These are phyloP conservation scores for Tor tambroides DNA, from an alignment of 2,113 vertebrate species.

Conservation along the genomic window DNA sequence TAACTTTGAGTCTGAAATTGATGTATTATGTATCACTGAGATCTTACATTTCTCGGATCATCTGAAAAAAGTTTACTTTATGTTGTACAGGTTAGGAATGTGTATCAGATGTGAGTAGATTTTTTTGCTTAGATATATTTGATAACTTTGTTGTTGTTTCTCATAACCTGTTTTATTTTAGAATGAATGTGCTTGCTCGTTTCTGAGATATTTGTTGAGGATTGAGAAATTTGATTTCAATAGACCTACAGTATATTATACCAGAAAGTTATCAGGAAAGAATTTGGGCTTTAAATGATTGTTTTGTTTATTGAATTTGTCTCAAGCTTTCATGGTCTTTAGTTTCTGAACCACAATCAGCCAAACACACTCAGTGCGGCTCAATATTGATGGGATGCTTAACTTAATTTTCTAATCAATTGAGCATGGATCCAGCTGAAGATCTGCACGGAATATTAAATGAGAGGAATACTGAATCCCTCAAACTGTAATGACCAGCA, in stretches of 20 bases:
- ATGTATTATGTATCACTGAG: neutral
- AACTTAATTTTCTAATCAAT: conserved; percentile 25
- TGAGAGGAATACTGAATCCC: neutral
- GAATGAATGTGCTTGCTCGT: neutral
- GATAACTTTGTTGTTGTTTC: neutral
- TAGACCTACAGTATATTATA: neutral
- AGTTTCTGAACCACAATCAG: neutral
- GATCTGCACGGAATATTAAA: conserved; percentile 1
- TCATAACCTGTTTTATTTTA: neutral
- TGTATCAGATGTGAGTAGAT: neutral
- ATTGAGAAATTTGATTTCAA: neutral
- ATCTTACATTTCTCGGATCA: neutral
- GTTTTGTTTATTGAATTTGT: neutral
- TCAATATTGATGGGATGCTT: conserved; percentile 19
- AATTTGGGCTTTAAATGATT: neutral
- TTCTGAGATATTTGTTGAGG: neutral
- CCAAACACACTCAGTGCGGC: neutral
- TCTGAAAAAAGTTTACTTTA: neutral
- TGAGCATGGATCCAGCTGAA: neutral
- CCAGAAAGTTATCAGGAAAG: neutral
- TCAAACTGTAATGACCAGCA: neutral
- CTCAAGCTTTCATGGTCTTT: neutral
- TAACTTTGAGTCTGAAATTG: neutral
- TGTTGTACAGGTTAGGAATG: too few relatives aligned
- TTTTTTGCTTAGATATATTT: neutral